These are phyloP conservation scores for Atta cephalotes DNA, from an alignment of 1,140 invertebrate genomes.

Conservation along the genomic window DNA sequence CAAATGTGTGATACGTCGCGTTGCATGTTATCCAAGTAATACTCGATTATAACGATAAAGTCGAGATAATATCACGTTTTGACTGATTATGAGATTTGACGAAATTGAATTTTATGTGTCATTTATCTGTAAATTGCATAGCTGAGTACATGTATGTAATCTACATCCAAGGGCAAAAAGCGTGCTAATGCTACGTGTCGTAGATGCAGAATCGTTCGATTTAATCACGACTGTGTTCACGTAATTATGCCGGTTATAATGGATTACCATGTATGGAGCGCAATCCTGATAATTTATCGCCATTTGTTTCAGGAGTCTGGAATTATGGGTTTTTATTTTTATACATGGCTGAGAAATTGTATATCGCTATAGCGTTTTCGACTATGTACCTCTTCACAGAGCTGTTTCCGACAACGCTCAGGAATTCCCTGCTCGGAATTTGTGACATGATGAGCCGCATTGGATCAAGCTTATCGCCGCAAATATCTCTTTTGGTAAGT, in stretches of 20 bases:
- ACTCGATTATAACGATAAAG: no score
- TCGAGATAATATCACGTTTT: no score
- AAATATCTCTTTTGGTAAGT: conserved; percentile 89
- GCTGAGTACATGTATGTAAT: neutral
- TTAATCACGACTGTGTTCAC: neutral
- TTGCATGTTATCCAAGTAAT: neutral
- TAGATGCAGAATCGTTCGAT: neutral
- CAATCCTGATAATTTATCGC: conserved; percentile 39
- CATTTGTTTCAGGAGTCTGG: conserved; percentile 69
- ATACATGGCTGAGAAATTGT: conserved; percentile 92
- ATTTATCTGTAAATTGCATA: no score
- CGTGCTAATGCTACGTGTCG: conserved; percentile 2
- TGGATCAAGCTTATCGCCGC: conserved; percentile 89
- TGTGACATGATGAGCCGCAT: conserved; percentile 91
- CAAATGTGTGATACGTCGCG: conserved; percentile 14
- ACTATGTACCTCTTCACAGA: conserved; percentile 91
- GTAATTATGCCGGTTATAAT: conserved; percentile 49
- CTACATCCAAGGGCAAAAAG: conserved; percentile 19
- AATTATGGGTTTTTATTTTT: conserved; percentile 84
- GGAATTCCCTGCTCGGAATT: conserved; percentile 89
- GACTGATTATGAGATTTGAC: no score
- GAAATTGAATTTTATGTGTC: no score
- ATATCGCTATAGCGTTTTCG: conserved; percentile 90
- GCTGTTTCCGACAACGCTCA: conserved; percentile 90
- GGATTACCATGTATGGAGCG: neutral